Percentiles rank a stretch among this genome's conserved stretches.
phyloP scores from a whole-genome alignment of 1,140 invertebrate species.

The Drosophila pallidifrons region DNA sequence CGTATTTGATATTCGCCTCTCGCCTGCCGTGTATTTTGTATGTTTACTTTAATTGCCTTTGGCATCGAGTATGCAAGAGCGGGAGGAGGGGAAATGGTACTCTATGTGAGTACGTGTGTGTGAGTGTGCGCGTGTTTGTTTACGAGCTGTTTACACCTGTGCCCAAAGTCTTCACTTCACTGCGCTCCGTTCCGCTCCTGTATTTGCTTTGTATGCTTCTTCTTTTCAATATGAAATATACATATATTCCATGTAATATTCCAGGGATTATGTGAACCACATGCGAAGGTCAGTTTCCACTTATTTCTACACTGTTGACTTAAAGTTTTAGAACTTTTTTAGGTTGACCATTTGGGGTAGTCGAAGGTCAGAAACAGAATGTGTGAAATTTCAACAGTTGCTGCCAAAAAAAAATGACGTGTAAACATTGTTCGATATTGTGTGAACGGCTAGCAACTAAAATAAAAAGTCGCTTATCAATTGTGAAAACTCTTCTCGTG shows the following conservation, averaged over 20 bases:
- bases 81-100: not conserved
- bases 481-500: slow-evolving; percentile 3
- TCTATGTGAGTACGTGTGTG: slow-evolving; percentile 20
- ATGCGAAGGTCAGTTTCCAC: slow-evolving; percentile 32
- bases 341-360: slow-evolving; percentile 1
- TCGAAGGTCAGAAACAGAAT: slow-evolving; percentile 24
- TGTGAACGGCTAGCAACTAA: no score
- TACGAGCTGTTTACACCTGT: slow-evolving; percentile 76
- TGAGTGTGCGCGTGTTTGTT: slow-evolving; percentile 51
- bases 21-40: slow-evolving; percentile 32
- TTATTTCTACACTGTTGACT: slow-evolving; percentile 26
- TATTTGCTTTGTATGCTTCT: not conserved
- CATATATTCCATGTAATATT: slow-evolving; percentile 33
- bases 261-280: slow-evolving; percentile 29
- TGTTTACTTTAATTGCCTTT: slow-evolving; percentile 77
- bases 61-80: slow-evolving; percentile 27
- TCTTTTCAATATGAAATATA: slow-evolving; percentile 18
- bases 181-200: not conserved
- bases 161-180: slow-evolving; percentile 43
- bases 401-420: not conserved
- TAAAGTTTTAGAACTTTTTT: slow-evolving; percentile 25
- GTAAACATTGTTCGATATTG: not conserved
- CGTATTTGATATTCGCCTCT: slow-evolving; percentile 44
- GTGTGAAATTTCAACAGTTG: slow-evolving; percentile 35
- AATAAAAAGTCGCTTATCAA: slow-evolving; percentile 7